Evolutionary conservation across 2,797 vertebrate genomes (phyloP).

Genomic region (Gallinago nigripennis): DNA sequence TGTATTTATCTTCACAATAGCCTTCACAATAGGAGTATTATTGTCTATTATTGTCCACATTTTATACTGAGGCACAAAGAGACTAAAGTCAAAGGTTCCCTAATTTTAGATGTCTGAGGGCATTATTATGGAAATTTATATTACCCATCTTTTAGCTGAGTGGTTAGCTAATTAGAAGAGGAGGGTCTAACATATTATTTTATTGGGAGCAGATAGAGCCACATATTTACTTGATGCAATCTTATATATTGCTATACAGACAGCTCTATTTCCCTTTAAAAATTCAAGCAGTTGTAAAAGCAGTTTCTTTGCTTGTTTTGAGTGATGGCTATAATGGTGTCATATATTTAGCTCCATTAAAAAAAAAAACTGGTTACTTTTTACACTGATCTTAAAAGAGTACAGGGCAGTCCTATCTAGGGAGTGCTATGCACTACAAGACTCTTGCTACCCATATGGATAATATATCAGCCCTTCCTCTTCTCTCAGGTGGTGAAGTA

Average conservation of each 20-base stretch:
- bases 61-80: not conserved
- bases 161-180: not conserved
- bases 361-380: not conserved
- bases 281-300: not conserved
- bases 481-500: not conserved
- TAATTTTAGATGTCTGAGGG: conserved; percentile 16
- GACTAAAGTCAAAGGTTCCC: conserved; percentile 12
- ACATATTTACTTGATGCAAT: not conserved
- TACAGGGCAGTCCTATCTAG: not conserved
- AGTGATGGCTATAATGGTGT: not conserved
- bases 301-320: not conserved
- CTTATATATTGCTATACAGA: not conserved
- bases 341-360: not conserved
- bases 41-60: conserved; percentile 8
- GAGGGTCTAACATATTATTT: not conserved
- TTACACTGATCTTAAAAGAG: not conserved
- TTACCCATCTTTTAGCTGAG: not conserved
- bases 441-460: not conserved
- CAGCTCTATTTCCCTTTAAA: not conserved
- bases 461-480: not conserved
- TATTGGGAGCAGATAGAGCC: not conserved
- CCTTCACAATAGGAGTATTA: conserved; percentile 11
- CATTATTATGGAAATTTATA: conserved; percentile 8
- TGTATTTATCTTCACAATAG: conserved; percentile 41
- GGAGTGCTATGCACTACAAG: not conserved